A percentile compares a stretch with the other conserved stretches of the same genome.
phyloP scores from a whole-genome alignment of 2,797 vertebrate genomes.

The Notamacropus eugenii region DNA sequence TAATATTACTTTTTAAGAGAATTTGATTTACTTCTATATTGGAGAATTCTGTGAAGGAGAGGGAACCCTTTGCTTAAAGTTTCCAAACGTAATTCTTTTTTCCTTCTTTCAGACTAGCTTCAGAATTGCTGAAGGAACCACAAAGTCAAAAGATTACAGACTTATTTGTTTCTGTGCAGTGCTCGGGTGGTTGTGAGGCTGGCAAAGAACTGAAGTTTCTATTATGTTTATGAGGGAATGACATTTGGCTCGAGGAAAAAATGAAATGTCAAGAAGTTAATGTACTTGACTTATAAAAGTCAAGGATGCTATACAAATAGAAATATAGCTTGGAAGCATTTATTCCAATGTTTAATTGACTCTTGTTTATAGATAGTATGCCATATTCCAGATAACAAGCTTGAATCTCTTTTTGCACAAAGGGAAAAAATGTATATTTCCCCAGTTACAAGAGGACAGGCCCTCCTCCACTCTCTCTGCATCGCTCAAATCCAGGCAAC shows the following conservation, averaged over 20 bases:
- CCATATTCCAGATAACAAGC: background rate
- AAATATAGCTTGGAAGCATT: background rate
- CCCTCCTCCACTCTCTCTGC: slow-evolving; percentile 24
- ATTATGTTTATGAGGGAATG: slow-evolving; percentile 39
- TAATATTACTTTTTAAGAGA: slow-evolving; percentile 25
- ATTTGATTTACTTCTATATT: slow-evolving; percentile 35
- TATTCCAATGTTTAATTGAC: background rate
- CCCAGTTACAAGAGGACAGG: slow-evolving; percentile 28
- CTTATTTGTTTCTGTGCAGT: slow-evolving; percentile 2
- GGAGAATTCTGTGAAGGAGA: slow-evolving; percentile 15
- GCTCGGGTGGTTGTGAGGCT: slow-evolving; percentile 42
- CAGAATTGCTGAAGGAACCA: slow-evolving; percentile 51
- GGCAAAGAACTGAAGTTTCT: slow-evolving; percentile 31
- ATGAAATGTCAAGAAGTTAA: slow-evolving; percentile 31
- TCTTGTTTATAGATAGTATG: background rate
- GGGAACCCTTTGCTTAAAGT: background rate
- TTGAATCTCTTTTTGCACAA: slow-evolving; percentile 43
- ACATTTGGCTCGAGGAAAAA: slow-evolving; percentile 44
- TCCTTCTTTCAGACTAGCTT: background rate
- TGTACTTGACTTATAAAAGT: slow-evolving; percentile 24
- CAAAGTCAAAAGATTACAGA: background rate
- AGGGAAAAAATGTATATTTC: background rate
- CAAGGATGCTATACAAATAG: background rate
- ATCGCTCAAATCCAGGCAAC: slow-evolving; percentile 44
- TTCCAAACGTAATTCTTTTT: background rate